Conservation (phyloP, 2,888 invertebrate genomes). For the Graphium colonna region DNA sequence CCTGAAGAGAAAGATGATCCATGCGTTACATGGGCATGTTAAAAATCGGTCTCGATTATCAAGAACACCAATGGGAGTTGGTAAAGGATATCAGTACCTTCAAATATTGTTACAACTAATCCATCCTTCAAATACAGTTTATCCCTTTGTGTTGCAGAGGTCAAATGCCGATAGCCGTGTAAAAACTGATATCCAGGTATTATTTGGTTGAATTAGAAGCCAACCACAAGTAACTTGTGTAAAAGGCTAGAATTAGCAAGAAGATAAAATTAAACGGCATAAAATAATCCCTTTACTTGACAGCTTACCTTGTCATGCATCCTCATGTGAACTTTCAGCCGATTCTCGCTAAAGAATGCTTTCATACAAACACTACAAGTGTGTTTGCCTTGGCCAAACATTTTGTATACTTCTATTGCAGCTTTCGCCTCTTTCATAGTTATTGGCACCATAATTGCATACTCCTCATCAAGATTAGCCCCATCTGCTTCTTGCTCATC, state of each 20-base stretch:
- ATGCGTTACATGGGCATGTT: too few species aligned
- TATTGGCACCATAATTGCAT: conserved; percentile 57
- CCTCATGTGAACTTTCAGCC: conserved; percentile 49
- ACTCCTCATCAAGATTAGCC: conserved; percentile 55
- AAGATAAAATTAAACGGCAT: conserved; percentile 8
- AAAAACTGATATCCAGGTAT: too few species aligned
- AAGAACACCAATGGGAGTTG: background rate
- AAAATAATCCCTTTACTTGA: background rate
- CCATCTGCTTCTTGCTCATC: conserved; percentile 45
- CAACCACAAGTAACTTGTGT: too few species aligned
- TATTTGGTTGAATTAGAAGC: too few species aligned
- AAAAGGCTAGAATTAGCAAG: conserved; percentile 3
- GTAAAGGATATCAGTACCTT: too few species aligned
- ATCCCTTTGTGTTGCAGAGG: too few species aligned
- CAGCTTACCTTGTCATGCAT: conserved; percentile 64
- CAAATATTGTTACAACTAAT: too few species aligned
- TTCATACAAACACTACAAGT: conserved; percentile 54
- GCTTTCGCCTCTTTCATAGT: conserved; percentile 59
- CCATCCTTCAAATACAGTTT: too few species aligned
- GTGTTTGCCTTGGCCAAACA: conserved; percentile 47
- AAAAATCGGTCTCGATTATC: too few species aligned
- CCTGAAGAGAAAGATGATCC: too few species aligned
- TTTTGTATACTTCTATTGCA: conserved; percentile 54
- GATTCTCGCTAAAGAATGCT: conserved; percentile 45
- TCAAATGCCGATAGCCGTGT: too few species aligned